Evolutionary conservation across 2,113 vertebrate genomes (phyloP), one percentile per base, ranked within the genome.

Genomic region (Neolamprologus brichardi): DNA sequence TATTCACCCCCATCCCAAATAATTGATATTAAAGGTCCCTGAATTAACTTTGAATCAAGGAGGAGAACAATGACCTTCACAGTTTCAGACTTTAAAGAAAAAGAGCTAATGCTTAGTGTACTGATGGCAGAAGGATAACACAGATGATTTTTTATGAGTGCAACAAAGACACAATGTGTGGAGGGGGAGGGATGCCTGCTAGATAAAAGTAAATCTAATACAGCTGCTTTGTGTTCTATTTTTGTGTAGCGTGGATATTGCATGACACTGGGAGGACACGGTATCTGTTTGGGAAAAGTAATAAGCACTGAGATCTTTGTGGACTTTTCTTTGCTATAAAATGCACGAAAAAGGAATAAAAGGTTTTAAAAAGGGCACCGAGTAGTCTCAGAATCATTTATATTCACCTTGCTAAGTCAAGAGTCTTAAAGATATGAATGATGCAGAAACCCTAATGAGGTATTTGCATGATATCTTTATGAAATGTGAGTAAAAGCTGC

Each of bases 1-100:
- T 84, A 94, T 95, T 95, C 53, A 94, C 12, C 77, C 17, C 30
- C 51, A 10, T 86, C 84, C 67, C 84, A 87, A 95, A 94, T 95
- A 93, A 94, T 92, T 93, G 23, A 94, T 92, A 67, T 62, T 75
- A 8, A 80, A 91, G 53, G 77, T 87, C 67, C 88, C 79, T 34
- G 28, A 87, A 88, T 83, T 17, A 87, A 84, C 84, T 80, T 53
- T 5, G 49, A 86, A 17, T 84, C 20, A 85, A 3, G 15, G 30
- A 17, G 58, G 28, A 34, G 18, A 53, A 82, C 15, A 85, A 53
- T 23, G 56, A 54, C 82, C n/a, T 7, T 15, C 54, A 54, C 44
- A 79, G 23, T 46, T 86, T 14, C 14, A 15, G n/a, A 80, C 53
- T 72, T 83, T 30, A 32, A 62, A 49, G 53, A 85, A 84, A 32